A percentile compares a stretch with the other conserved stretches of the same genome.
These are phyloP conservation scores for Empidonax traillii DNA, from an alignment of 2,113 vertebrate genomes.

Conservation along the genomic window DNA sequence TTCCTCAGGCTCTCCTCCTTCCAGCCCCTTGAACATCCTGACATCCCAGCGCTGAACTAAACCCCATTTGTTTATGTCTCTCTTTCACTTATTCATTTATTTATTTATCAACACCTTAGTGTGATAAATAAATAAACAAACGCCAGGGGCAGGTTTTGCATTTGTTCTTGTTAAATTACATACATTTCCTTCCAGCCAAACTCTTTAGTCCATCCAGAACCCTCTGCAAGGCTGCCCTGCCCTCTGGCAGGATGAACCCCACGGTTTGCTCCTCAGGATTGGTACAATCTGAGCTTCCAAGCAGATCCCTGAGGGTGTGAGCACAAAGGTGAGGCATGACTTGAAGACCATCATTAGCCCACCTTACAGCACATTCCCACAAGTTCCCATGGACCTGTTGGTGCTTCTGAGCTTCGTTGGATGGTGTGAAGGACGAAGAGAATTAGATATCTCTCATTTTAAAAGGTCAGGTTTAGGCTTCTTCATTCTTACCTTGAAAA, in stretches of 20 bases:
- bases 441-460: neutral
- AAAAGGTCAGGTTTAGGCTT: neutral
- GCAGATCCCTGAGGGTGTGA: fast-evolving
- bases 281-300: neutral
- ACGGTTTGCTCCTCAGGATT: neutral
- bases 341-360: neutral
- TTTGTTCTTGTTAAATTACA: neutral
- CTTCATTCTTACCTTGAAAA: neutral
- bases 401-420: neutral
- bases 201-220: neutral
- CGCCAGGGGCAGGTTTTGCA: neutral
- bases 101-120: neutral
- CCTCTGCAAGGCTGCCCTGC: neutral
- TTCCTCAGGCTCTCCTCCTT: neutral
- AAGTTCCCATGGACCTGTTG: fast-evolving
- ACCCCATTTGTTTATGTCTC: neutral
- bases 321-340: neutral
- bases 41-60: neutral
- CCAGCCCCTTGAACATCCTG: neutral
- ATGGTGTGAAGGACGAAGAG: neutral
- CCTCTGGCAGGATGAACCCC: neutral
- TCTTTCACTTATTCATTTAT: neutral
- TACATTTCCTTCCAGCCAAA: neutral
- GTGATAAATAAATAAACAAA: too few relatives aligned
- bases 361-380: fast-evolving